These are phyloP conservation scores for Parazoanthus swiftii DNA, from an alignment of 92 coral and sea anemone genomes.

Conservation along the genomic window DNA sequence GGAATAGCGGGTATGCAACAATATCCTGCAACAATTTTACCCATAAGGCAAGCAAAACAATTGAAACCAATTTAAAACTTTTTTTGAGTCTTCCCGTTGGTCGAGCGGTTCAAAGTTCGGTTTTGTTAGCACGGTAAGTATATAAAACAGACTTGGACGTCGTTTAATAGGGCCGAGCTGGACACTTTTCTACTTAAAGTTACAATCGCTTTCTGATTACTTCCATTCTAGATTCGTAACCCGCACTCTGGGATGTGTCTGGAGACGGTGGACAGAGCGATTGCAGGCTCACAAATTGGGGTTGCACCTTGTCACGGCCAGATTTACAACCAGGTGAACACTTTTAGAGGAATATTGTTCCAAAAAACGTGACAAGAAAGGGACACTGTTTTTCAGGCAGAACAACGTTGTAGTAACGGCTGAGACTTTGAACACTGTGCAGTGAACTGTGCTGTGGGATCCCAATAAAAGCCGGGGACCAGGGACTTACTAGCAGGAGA, in stretches of 20 bases:
- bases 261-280: constrained; percentile 68
- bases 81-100: too few relatives aligned
- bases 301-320: constrained; percentile 73
- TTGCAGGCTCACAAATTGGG: constrained; percentile 54
- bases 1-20: too few relatives aligned
- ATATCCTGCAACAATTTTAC: too few relatives aligned
- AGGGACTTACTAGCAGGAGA: too few relatives aligned
- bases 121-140: too few relatives aligned
- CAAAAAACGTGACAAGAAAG: not conserved
- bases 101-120: too few relatives aligned
- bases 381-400: not conserved
- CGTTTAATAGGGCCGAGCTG: too few relatives aligned
- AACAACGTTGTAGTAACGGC: not conserved
- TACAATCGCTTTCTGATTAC: not conserved
- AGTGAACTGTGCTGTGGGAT: not conserved
- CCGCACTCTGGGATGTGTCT: constrained; percentile 64
- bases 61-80: too few relatives aligned
- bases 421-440: not conserved
- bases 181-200: too few relatives aligned
- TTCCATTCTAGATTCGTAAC: constrained; percentile 57
- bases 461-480: too few relatives aligned
- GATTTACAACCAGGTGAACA: constrained; percentile 77
- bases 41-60: too few relatives aligned
- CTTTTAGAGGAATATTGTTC: not conserved
- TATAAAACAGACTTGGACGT: too few relatives aligned